Conservation (phyloP, 1,140 invertebrate genomes). For the Caenorhabditis remanei region DNA sequence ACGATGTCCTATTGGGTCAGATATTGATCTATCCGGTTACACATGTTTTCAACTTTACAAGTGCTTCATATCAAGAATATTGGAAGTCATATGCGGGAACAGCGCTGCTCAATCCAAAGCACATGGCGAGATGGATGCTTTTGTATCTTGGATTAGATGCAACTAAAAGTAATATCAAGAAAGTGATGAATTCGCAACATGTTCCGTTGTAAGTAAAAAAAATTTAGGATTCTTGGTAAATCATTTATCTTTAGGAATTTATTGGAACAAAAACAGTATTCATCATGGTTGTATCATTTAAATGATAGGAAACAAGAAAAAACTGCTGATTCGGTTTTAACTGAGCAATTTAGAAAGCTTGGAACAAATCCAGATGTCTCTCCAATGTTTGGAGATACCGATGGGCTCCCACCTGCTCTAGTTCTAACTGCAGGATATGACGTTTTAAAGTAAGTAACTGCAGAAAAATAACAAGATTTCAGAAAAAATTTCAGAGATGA, state of each 20-base stretch:
- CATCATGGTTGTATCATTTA: constrained; percentile 9
- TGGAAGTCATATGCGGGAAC: constrained; percentile 60
- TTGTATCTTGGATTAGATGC: constrained; percentile 62
- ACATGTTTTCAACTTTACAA: constrained; percentile 62
- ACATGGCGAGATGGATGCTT: constrained; percentile 67
- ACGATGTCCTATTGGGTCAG: constrained; percentile 48
- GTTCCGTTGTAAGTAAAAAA: not conserved
- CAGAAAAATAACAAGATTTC: not conserved
- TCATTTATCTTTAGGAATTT: constrained; percentile 15
- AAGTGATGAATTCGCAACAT: constrained; percentile 61
- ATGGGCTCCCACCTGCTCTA: constrained; percentile 58
- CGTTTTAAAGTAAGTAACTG: constrained; percentile 40
- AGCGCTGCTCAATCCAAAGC: constrained; percentile 63
- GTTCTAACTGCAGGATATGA: constrained; percentile 64
- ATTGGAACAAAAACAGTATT: not conserved
- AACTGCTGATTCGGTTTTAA: not conserved
- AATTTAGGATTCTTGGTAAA: not conserved
- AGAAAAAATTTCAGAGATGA: constrained; percentile 57
- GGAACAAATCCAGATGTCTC: constrained; percentile 38
- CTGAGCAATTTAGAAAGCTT: constrained; percentile 34
- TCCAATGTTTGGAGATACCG: constrained; percentile 54
- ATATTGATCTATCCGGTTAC: constrained; percentile 67
- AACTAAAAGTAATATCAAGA: constrained; percentile 57
- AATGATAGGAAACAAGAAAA: not conserved
- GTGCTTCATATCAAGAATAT: constrained; percentile 65